phyloP scores from a whole-genome alignment of 1,140 invertebrate genomes.

The Aleiodes sp. region DNA sequence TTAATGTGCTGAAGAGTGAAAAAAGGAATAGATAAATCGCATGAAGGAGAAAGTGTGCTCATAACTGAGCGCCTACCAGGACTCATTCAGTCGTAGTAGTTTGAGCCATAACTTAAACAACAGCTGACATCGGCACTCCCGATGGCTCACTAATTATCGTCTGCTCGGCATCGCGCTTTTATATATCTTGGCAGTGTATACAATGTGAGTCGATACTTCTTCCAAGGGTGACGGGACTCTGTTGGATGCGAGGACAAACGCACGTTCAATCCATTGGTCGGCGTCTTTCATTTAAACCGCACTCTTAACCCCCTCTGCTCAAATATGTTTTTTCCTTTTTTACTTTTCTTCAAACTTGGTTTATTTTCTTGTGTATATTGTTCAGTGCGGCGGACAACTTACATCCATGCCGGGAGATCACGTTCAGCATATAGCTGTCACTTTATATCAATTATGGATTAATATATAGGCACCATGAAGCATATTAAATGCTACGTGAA shows the following conservation, averaged over 20 bases:
- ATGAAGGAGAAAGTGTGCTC: too few species aligned
- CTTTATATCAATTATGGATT: slow-evolving; percentile 35
- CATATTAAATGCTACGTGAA: not conserved
- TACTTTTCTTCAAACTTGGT: not conserved
- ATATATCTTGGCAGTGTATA: not conserved
- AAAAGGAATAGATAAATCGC: too few species aligned
- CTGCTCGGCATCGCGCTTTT: slow-evolving; percentile 25
- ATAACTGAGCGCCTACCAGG: too few species aligned
- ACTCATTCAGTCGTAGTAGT: not conserved
- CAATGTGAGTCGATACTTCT: slow-evolving; percentile 22
- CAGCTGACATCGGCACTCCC: slow-evolving; percentile 32
- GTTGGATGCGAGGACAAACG: not conserved
- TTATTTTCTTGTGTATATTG: not conserved
- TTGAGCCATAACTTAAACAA: slow-evolving; percentile 35
- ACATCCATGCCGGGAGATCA: not conserved
- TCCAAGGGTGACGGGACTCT: not conserved
- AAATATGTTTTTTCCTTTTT: not conserved
- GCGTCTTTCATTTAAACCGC: slow-evolving; percentile 22
- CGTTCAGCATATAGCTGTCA: not conserved
- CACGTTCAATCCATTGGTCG: slow-evolving; percentile 2
- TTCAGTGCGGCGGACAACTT: not conserved
- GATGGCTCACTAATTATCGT: slow-evolving; percentile 37
- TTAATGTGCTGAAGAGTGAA: too few species aligned
- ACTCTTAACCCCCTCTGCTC: not conserved
- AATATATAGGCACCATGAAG: slow-evolving; percentile 32